These are phyloP conservation scores for Andrena fulva DNA, from an alignment of 2,888 invertebrate species.

Conservation along the genomic window DNA sequence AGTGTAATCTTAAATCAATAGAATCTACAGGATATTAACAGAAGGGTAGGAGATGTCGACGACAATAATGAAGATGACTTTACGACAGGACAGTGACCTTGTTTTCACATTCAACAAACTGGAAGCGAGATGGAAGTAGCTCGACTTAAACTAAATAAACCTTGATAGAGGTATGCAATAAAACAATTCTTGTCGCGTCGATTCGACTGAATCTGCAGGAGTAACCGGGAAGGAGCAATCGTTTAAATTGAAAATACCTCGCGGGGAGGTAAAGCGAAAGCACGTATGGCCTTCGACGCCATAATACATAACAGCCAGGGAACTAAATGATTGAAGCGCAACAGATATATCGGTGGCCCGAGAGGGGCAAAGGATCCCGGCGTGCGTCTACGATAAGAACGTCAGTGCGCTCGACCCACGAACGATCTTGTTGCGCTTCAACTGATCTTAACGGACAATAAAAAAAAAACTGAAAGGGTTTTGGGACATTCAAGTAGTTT, in stretches of 20 bases:
- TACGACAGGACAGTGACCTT: slow-evolving; percentile 75
- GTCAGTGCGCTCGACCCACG: neutral
- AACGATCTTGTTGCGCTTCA: slow-evolving; percentile 73
- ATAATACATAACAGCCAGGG: slow-evolving; percentile 71
- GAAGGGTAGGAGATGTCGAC: slow-evolving; percentile 46
- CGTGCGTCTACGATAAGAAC: neutral
- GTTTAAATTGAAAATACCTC: slow-evolving; percentile 74
- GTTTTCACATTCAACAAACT: slow-evolving; percentile 82
- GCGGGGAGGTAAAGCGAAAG: slow-evolving; percentile 76
- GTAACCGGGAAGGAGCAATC: slow-evolving; percentile 65
- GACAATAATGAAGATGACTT: slow-evolving; percentile 59
- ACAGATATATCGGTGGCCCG: slow-evolving; percentile 54
- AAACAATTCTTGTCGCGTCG: slow-evolving; percentile 64
- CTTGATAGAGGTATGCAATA: slow-evolving; percentile 69
- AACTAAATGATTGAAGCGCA: slow-evolving; percentile 74
- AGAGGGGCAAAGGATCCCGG: neutral
- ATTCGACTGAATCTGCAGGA: slow-evolving; percentile 57
- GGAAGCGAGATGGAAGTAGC: slow-evolving; percentile 82
- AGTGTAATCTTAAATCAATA: slow-evolving; percentile 59
- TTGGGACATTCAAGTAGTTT: slow-evolving; percentile 69
- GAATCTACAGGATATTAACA: slow-evolving; percentile 63
- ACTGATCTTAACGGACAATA: slow-evolving; percentile 68
- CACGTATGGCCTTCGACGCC: slow-evolving; percentile 70
- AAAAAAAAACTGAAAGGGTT: slow-evolving; percentile 64
- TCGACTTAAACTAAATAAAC: slow-evolving; percentile 72